Conservation (phyloP, 2,888 invertebrate species). For the Oscheius sp. region DNA sequence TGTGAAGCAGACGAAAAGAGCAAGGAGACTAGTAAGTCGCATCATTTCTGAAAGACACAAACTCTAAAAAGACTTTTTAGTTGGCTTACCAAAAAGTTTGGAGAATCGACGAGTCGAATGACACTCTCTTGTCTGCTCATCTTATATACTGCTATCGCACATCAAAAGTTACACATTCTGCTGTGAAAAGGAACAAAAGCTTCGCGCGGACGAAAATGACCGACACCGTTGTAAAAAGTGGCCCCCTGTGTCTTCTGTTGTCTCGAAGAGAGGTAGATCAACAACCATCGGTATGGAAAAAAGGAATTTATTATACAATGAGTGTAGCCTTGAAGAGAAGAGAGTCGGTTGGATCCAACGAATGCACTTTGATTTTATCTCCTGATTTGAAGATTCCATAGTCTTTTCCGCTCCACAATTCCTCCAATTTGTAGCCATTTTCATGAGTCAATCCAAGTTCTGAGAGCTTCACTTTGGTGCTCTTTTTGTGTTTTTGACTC, state of each 20-base stretch:
- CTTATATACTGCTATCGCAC: too few species aligned
- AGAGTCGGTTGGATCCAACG: background rate
- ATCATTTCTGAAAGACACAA: background rate
- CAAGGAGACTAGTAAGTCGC: background rate
- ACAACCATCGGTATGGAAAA: background rate
- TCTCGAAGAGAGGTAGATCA: background rate
- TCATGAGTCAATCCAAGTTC: constrained; percentile 4
- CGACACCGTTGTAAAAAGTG: background rate
- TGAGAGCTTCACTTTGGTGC: constrained; percentile 13
- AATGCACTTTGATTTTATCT: constrained; percentile 5
- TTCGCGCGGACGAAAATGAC: background rate
- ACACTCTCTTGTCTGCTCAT: background rate
- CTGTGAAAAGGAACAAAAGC: constrained; percentile 12
- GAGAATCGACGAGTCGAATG: too few species aligned
- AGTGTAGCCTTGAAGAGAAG: constrained; percentile 20
- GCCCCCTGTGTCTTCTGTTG: background rate
- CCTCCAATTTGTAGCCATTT: constrained; percentile 1
- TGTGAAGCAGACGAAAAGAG: background rate
- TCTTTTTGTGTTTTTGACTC: constrained; percentile 19
- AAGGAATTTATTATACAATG: background rate
- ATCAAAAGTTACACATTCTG: too few species aligned
- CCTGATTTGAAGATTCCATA: background rate
- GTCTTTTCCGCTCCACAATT: constrained; percentile 5
- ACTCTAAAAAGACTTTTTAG: background rate
- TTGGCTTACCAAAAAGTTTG: too few species aligned